Conservation (phyloP, 1,140 invertebrate genomes). For the Drosophila asahinai region DNA sequence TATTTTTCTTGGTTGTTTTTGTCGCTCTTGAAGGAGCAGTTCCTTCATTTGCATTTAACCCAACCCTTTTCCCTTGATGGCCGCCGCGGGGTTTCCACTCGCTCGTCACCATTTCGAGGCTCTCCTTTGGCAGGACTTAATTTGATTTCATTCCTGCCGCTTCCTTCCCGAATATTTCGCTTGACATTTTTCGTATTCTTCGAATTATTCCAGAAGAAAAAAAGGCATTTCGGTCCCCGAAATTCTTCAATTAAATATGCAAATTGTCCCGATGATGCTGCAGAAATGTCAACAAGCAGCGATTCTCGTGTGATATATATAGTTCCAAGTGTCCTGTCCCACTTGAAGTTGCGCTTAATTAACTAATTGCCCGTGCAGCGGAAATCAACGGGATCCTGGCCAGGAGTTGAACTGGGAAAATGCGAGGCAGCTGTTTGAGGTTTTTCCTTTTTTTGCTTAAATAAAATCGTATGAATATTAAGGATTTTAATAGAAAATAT, state of each 20-base stretch:
- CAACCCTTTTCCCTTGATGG: conserved; percentile 52
- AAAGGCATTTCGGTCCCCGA: conserved; percentile 7
- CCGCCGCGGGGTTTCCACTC: conserved; percentile 56
- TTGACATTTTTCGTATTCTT: conserved; percentile 39
- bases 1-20: not conserved
- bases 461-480: conserved; percentile 6
- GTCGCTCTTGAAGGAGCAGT: conserved; percentile 11
- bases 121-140: conserved; percentile 17
- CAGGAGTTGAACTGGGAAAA: not conserved
- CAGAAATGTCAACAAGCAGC: conserved; percentile 63
- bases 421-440: conserved; percentile 3
- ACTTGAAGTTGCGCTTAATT: conserved; percentile 72
- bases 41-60: conserved; percentile 68
- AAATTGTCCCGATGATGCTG: conserved; percentile 72
- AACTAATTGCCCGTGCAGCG: conserved; percentile 63
- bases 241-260: conserved; percentile 77
- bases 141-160: conserved; percentile 16
- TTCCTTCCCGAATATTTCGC: conserved; percentile 13
- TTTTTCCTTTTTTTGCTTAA: not conserved
- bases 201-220: conserved; percentile 34
- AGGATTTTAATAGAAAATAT: not conserved
- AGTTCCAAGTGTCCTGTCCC: conserved; percentile 58
- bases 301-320: conserved; percentile 56
- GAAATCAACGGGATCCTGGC: not conserved
- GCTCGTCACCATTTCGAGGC: conserved; percentile 41